phyloP scores from a whole-genome alignment of 2,797 vertebrate species.

The Apogon hyalosoma region DNA sequence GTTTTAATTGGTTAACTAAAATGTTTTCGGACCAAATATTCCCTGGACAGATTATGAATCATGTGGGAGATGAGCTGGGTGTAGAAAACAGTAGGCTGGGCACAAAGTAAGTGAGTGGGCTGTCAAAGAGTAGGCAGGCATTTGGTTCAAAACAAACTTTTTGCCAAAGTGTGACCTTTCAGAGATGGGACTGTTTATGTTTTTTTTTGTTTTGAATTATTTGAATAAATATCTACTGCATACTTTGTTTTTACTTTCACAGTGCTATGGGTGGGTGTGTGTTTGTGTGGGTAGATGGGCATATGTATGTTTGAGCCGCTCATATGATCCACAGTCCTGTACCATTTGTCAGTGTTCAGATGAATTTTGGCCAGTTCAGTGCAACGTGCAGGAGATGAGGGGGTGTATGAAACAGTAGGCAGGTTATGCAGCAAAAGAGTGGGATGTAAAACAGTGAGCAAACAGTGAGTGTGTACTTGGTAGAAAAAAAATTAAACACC shows the following conservation, averaged over 20 bases:
- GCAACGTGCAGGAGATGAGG: constrained; percentile 68
- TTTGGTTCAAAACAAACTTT: constrained; percentile 72
- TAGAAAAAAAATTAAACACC: constrained; percentile 53
- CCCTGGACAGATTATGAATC: constrained; percentile 39
- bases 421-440: constrained; percentile 71
- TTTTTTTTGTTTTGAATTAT: constrained; percentile 41
- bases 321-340: constrained; percentile 34
- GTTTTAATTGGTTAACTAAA: constrained; percentile 48
- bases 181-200: constrained; percentile 55
- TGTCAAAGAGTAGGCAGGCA: constrained; percentile 68
- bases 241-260: constrained; percentile 23
- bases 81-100: constrained; percentile 62
- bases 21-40: constrained; percentile 48
- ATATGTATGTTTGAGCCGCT: constrained; percentile 51
- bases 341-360: constrained; percentile 57
- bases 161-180: constrained; percentile 72
- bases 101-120: constrained; percentile 64
- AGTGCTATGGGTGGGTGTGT: constrained; percentile 38
- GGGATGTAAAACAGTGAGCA: constrained; percentile 69
- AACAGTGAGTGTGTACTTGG: constrained; percentile 43
- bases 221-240: constrained; percentile 36
- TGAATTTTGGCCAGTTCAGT: constrained; percentile 54
- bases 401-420: constrained; percentile 72
- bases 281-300: constrained; percentile 46
- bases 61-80: constrained; percentile 61